These are phyloP conservation scores for Schizopygopsis pylzovi DNA, from an alignment of 2,797 vertebrate genomes.

Conservation along the genomic window DNA sequence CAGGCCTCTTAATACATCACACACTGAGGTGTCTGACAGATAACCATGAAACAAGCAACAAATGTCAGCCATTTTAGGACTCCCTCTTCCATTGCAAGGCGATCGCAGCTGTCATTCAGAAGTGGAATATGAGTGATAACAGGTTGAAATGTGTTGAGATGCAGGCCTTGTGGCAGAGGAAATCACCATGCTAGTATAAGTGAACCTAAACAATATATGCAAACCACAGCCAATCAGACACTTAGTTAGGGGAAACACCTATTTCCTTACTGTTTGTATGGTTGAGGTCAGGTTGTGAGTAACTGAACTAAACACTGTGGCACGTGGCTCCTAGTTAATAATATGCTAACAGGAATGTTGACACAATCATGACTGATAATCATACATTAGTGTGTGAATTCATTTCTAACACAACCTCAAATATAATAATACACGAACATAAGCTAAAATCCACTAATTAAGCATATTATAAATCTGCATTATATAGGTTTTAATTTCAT, in stretches of 20 bases:
- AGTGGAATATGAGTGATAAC: constrained; percentile 1
- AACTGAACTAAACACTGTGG: not conserved
- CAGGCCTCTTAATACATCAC: not conserved
- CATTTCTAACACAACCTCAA: not conserved
- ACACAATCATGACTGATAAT: not conserved
- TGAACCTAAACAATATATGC: not conserved
- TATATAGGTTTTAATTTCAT: not conserved
- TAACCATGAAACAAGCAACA: constrained; percentile 3
- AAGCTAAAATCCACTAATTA: not conserved
- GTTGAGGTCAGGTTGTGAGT: not conserved
- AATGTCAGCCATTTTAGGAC: constrained; percentile 4
- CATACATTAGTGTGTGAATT: not conserved
- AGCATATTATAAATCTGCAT: not conserved
- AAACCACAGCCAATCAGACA: constrained; percentile 41
- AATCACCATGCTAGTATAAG: not conserved
- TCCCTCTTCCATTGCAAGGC: not conserved
- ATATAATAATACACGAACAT: not conserved
- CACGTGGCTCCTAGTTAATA: constrained; percentile 13
- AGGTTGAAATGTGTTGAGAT: not conserved
- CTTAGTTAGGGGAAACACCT: constrained; percentile 22
- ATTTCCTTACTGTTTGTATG: constrained; percentile 9
- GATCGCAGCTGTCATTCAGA: not conserved
- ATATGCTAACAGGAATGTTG: not conserved
- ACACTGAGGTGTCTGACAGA: not conserved
- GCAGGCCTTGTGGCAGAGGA: not conserved